A percentile compares a stretch with the other conserved stretches of the same genome.
These are phyloP conservation scores for Halyomorpha halys DNA, from an alignment of 1,140 invertebrate species.

Conservation along the genomic window DNA sequence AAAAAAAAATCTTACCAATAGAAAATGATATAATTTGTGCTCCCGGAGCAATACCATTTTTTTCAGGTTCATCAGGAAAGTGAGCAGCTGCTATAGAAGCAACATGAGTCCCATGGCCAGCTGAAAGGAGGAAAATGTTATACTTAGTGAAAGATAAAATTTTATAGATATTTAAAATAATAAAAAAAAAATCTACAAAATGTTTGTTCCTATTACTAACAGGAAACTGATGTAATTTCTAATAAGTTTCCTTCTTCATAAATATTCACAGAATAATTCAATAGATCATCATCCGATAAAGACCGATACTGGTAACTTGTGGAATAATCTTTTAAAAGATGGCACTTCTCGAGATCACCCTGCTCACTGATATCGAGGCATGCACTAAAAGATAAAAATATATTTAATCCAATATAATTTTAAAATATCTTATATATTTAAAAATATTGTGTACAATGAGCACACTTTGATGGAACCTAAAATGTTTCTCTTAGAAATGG, in stretches of 20 bases:
- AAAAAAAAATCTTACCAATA: slow-evolving; percentile 49
- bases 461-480: no score
- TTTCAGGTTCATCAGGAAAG: slow-evolving; percentile 80
- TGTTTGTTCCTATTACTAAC: slow-evolving; percentile 47
- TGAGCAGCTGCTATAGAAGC: slow-evolving; percentile 87
- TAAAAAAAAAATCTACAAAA: not conserved
- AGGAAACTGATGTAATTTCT: slow-evolving; percentile 87
- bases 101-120: slow-evolving; percentile 92
- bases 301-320: slow-evolving; percentile 68
- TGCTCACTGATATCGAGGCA: slow-evolving; percentile 78
- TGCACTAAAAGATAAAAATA: slow-evolving; percentile 44
- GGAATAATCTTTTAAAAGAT: slow-evolving; percentile 74
- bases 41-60: slow-evolving; percentile 91
- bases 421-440: no score
- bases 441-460: no score
- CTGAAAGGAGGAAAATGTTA: slow-evolving; percentile 39
- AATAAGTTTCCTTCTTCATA: slow-evolving; percentile 83
- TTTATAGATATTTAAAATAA: not conserved
- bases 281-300: slow-evolving; percentile 63
- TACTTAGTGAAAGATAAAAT: not conserved
- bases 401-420: no score
- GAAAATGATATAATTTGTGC: slow-evolving; percentile 89
- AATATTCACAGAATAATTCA: slow-evolving; percentile 88
- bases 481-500: no score
- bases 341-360: slow-evolving; percentile 65